Conservation (phyloP, 2,113 vertebrate genomes). For the Hystrix brachyura region DNA sequence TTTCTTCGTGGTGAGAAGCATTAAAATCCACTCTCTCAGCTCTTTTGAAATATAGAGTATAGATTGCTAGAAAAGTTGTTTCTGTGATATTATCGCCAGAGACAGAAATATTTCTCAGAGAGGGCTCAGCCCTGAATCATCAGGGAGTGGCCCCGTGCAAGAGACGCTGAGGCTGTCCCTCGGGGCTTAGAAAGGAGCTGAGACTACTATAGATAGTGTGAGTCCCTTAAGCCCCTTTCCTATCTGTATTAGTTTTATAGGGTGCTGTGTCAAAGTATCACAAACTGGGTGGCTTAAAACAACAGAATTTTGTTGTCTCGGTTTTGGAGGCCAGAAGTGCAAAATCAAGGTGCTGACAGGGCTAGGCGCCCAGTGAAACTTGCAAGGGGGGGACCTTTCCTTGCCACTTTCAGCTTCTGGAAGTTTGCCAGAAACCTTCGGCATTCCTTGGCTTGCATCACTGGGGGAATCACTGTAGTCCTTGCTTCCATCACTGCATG, state of each 20-base stretch:
- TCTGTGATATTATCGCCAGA: constrained; percentile 26
- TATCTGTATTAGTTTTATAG: not conserved
- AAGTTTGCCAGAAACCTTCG: not conserved
- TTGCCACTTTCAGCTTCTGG: not conserved
- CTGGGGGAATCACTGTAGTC: not conserved
- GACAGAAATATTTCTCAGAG: not conserved
- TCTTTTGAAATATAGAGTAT: not conserved
- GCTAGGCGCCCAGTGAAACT: not conserved
- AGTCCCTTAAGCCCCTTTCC: not conserved
- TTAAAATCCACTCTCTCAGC: not conserved
- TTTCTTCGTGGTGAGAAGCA: not conserved
- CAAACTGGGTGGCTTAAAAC: constrained; percentile 16
- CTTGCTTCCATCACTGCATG: not conserved
- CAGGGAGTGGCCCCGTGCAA: not conserved
- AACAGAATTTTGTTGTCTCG: not conserved
- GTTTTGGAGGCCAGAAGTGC: not conserved
- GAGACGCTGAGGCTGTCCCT: not conserved
- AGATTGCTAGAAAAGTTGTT: constrained; percentile 37
- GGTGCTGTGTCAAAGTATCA: not conserved
- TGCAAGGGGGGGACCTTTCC: not conserved
- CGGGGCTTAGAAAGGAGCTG: constrained; percentile 10
- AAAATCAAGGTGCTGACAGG: not conserved
- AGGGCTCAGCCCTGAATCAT: not conserved
- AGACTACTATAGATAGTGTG: not conserved
- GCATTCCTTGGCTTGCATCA: not conserved